Evolutionary conservation across 1,140 invertebrate species (phyloP), one percentile per base, ranked within the genome.

Genomic region (Apis florea): DNA sequence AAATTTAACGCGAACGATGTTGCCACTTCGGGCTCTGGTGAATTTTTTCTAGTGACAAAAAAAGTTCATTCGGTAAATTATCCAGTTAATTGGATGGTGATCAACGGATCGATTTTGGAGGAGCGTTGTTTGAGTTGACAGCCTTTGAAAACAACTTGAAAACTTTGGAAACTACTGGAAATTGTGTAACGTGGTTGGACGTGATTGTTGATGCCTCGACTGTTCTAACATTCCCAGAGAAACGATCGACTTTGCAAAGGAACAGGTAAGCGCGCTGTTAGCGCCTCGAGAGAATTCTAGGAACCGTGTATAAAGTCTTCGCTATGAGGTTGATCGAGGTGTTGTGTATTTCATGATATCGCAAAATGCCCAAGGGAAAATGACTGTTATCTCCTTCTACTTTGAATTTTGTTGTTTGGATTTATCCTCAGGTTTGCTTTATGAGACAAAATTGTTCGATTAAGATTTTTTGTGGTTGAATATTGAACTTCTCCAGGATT

Each of bases 221-320:
- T 47, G 5, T 47, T 67, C 10, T 11, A 53, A 15, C 26, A n/a
- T 21, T 58, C 54, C 31, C n/a, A 31, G 31, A 21, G n/a, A 59
- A 24, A 13, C 54, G 54, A 58, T 47, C 56, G 54, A 59, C 26
- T 59, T 40, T 24, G 31, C 1, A 73, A 40, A 26, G 15, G 21
- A 59, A 73, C 70, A 73, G 70, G 70, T 73, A 73, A 73, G 31
- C 56, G 24, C 12, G 68, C 11, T 11, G 15, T 56, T 70, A 11
- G 8, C 15, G 56, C 47, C 54, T 61, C 70, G 1, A 59, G 21
- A 73, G 70, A 73, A 3, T 17, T 61, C 12, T 6, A 31, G 9
- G 56, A 47, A 59, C 12, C 2, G 68, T 72, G 15, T 19, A 31
- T 47, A 21, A 73, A 56, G 26, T 21, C 12, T n/a, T n/a, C 19